These are phyloP conservation scores for Hylia prasina DNA, from an alignment of 2,113 vertebrate species.

Conservation along the genomic window DNA sequence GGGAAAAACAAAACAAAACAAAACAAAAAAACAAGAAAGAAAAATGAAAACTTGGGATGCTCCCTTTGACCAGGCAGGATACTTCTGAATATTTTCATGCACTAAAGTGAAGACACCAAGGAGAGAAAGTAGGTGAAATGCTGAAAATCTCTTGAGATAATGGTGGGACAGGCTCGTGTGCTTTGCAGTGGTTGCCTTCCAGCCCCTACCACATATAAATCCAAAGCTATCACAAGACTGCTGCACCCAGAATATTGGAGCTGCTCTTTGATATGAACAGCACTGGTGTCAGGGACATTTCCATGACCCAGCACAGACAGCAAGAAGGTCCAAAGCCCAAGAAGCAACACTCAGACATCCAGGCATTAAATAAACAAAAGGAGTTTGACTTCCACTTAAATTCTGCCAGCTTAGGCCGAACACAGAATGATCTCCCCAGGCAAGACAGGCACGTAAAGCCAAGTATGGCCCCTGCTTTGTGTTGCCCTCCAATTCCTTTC, in stretches of 20 bases:
- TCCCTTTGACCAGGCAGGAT: neutral
- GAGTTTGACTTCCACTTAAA: neutral
- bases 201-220: accelerated
- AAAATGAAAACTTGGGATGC: neutral
- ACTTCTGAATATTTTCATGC: neutral
- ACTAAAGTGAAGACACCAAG: neutral
- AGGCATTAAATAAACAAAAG: neutral
- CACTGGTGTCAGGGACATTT: neutral
- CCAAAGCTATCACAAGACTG: accelerated
- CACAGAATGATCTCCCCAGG: neutral
- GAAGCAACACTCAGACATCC: neutral
- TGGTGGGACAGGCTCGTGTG: neutral
- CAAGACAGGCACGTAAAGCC: neutral
- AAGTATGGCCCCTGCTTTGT: neutral
- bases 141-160: neutral
- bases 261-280: neutral
- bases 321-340: neutral
- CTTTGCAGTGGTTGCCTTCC: neutral
- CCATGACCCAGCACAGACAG: neutral
- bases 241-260: neutral
- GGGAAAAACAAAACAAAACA: neutral
- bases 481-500: neutral
- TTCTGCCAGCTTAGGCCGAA: neutral
- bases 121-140: neutral
- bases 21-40: neutral